phyloP scores from a whole-genome alignment of 2,113 vertebrate genomes.

The Psilopsiagon aymara region DNA sequence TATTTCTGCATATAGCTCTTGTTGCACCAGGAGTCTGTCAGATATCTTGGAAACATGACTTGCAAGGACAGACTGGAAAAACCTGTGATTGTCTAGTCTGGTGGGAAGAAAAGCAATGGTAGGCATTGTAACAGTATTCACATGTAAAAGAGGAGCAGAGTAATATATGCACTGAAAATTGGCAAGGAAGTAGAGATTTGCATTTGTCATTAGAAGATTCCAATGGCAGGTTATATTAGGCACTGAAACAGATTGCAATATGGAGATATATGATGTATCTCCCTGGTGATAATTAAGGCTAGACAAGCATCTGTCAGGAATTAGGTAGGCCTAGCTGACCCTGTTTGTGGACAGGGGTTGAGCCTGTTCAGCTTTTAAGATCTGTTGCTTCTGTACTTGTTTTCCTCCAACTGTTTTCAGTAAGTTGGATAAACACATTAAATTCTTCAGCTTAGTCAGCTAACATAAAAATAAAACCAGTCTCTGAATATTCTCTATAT shows the following conservation, averaged over 20 bases:
- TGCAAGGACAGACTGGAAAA: not conserved
- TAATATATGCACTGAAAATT: not conserved
- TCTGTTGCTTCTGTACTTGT: not conserved
- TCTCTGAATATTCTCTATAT: not conserved
- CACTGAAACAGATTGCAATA: not conserved
- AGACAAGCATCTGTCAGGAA: not conserved
- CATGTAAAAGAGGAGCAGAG: not conserved
- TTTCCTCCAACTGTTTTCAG: not conserved
- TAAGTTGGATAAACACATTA: not conserved
- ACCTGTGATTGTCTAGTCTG: not conserved
- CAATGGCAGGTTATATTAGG: not conserved
- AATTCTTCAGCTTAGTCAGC: not conserved
- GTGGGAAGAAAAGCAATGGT: not conserved
- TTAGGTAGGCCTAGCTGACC: not conserved
- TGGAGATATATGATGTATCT: not conserved
- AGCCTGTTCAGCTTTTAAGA: not conserved
- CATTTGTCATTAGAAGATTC: not conserved
- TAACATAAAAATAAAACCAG: not conserved
- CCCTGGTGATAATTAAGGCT: not conserved
- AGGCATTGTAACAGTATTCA: not conserved
- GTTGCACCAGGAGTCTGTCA: not conserved
- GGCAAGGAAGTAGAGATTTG: not conserved
- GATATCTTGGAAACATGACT: not conserved
- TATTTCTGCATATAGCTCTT: not conserved
- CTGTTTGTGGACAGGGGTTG: not conserved